Conservation (phyloP, 2,888 invertebrate genomes). For the Thumatha senex region DNA sequence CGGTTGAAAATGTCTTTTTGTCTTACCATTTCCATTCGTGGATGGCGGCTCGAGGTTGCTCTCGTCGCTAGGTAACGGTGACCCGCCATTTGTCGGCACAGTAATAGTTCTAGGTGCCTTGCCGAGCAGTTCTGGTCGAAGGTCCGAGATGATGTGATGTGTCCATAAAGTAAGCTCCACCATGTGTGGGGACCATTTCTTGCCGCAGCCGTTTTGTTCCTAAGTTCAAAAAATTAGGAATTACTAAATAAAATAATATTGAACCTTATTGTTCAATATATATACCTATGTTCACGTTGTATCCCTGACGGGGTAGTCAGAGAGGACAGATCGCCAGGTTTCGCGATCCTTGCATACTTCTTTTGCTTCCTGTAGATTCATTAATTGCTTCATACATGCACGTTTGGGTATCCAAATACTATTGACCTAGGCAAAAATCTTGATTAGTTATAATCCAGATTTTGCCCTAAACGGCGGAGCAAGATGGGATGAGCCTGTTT, state of each 20-base stretch:
- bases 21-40: conserved; percentile 80
- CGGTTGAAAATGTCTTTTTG: not conserved
- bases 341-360: too few species aligned
- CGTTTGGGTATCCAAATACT: too few species aligned
- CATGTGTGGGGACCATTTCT: conserved; percentile 88
- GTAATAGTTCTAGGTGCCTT: conserved; percentile 84
- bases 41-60: conserved; percentile 89
- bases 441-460: too few species aligned
- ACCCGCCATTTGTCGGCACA: conserved; percentile 75
- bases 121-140: conserved; percentile 92
- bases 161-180: conserved; percentile 97
- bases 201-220: conserved; percentile 82
- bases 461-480: too few species aligned
- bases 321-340: too few species aligned
- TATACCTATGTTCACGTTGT: too few species aligned
- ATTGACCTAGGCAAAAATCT: too few species aligned
- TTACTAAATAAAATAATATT: not conserved
- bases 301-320: too few species aligned
- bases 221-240: conserved; percentile 21
- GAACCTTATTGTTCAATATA: too few species aligned
- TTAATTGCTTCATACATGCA: too few species aligned
- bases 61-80: conserved; percentile 86
- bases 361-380: too few species aligned
- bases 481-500: too few species aligned
- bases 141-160: conserved; percentile 93